Evolutionary conservation across 2,888 invertebrate species (phyloP).

Genomic region (Clunio marinus): DNA sequence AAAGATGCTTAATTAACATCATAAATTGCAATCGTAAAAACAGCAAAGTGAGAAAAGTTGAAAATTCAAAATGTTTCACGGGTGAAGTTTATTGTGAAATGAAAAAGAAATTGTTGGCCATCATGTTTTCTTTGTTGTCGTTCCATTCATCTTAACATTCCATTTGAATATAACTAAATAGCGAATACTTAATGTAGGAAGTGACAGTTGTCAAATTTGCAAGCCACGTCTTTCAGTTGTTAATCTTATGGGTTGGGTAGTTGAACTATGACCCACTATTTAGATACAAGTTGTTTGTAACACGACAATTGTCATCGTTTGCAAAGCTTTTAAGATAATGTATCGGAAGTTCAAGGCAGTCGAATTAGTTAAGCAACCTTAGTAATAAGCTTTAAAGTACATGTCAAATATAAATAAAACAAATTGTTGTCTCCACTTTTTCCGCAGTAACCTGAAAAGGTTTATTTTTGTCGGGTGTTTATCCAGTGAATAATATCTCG

Average conservation of each 20-base stretch:
- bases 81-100: not conserved
- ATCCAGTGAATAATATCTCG: not conserved
- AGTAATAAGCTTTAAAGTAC: too few relatives aligned
- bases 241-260: not conserved
- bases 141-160: conserved; percentile 8
- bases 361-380: too few relatives aligned
- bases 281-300: too few relatives aligned
- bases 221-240: not conserved
- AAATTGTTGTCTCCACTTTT: too few relatives aligned
- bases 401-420: too few relatives aligned
- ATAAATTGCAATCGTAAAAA: conserved; percentile 4
- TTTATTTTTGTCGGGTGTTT: not conserved
- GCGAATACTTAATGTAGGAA: conserved; percentile 2
- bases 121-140: conserved; percentile 9
- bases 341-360: too few relatives aligned
- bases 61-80: not conserved
- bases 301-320: too few relatives aligned
- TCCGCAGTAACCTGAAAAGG: not conserved
- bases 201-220: not conserved
- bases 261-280: not conserved
- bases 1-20: conserved; percentile 6
- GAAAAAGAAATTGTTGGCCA: conserved; percentile 7
- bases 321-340: too few relatives aligned
- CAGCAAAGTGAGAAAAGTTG: not conserved
- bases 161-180: not conserved